A percentile compares a stretch with the other conserved stretches of the same genome.
phyloP scores from a whole-genome alignment of 1,140 invertebrate species.

The Brachionus angularis region DNA sequence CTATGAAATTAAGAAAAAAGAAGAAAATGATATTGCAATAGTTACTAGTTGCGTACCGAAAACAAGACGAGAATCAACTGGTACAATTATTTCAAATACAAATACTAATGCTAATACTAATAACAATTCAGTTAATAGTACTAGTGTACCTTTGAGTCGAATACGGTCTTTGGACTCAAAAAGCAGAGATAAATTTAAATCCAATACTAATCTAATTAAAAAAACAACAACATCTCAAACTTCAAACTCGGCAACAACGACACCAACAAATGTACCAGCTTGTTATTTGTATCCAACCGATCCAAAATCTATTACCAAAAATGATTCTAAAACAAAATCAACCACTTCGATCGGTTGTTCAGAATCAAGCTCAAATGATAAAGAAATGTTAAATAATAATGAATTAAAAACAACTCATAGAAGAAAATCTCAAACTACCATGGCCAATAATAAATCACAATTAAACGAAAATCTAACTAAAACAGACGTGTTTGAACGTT shows the following conservation, averaged over 20 bases:
- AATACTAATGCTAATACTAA: too few relatives aligned
- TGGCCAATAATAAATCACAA: too few relatives aligned
- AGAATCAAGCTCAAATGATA: too few relatives aligned
- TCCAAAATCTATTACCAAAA: too few relatives aligned
- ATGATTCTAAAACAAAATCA: too few relatives aligned
- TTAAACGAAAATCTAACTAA: too few relatives aligned
- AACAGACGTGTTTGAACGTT: constrained; percentile 25
- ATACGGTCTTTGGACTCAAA: constrained; percentile 15
- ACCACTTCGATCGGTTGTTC: too few relatives aligned
- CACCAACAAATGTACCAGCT: neutral
- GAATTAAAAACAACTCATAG: too few relatives aligned
- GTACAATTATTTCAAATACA: too few relatives aligned
- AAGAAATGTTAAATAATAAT: too few relatives aligned
- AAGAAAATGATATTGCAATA: constrained; percentile 24
- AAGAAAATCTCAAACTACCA: neutral
- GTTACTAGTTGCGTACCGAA: constrained; percentile 14
- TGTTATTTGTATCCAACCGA: constrained; percentile 41
- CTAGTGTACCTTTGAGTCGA: neutral
- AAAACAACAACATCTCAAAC: neutral
- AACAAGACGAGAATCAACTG: constrained; percentile 6
- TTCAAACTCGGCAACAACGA: neutral
- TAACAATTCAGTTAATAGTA: neutral
- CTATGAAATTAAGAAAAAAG: constrained; percentile 39
- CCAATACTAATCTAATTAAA: constrained; percentile 16
- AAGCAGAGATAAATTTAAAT: constrained; percentile 11